Percentiles rank a stretch among this genome's conserved stretches.
These are phyloP conservation scores for Danaus plexippus DNA, from an alignment of 1,140 invertebrate species.

Conservation along the genomic window DNA sequence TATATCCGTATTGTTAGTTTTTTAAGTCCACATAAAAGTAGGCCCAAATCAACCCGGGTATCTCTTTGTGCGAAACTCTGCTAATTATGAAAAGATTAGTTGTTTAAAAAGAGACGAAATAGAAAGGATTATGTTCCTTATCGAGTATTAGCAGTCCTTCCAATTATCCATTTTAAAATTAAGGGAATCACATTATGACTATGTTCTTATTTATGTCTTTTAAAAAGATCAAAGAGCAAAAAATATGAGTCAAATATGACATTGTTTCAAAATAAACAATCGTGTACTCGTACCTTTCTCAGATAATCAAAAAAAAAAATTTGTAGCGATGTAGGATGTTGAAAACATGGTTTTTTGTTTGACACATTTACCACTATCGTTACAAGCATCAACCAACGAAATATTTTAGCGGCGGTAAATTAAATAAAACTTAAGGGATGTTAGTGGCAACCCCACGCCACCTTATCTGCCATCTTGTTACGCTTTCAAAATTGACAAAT, in stretches of 20 bases:
- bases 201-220: too few relatives aligned
- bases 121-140: slow-evolving; percentile 14
- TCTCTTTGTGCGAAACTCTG: slow-evolving; percentile 30
- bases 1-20: slow-evolving; percentile 40
- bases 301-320: slow-evolving; percentile 22
- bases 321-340: slow-evolving; percentile 1
- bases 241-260: neutral
- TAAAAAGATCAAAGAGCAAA: too few relatives aligned
- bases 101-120: slow-evolving; percentile 13
- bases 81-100: slow-evolving; percentile 41
- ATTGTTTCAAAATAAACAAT: too few relatives aligned
- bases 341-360: slow-evolving; percentile 20
- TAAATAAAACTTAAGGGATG: too few relatives aligned
- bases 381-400: slow-evolving; percentile 18
- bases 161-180: too few relatives aligned
- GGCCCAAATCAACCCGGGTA: slow-evolving; percentile 19
- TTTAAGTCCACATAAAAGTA: slow-evolving; percentile 41
- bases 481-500: slow-evolving; percentile 1
- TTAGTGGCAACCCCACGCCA: neutral
- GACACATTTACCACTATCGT: slow-evolving; percentile 33
- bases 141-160: too few relatives aligned
- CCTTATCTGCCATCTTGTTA: slow-evolving; percentile 24
- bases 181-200: too few relatives aligned
- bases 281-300: too few relatives aligned
- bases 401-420: too few relatives aligned